Evolutionary conservation across 2,797 vertebrate genomes (phyloP).

Genomic region (Hybognathus amarus): DNA sequence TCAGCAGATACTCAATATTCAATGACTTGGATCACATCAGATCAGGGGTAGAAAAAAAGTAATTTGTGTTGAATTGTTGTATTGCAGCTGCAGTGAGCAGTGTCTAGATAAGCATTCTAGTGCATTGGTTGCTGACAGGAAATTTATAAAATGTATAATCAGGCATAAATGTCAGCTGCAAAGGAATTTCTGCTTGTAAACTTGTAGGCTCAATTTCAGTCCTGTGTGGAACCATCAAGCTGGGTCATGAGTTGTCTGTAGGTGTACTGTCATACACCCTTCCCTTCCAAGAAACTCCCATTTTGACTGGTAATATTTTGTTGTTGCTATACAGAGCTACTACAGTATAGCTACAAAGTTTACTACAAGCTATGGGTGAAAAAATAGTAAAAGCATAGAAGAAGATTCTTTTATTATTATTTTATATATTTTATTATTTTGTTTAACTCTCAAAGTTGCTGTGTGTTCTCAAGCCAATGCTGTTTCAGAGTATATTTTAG

Average conservation of each 20-base stretch:
- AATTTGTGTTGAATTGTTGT: not conserved
- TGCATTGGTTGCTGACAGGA: not conserved
- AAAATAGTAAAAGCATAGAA: not conserved
- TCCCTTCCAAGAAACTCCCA: not conserved
- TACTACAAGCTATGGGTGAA: not conserved
- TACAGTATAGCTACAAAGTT: not conserved
- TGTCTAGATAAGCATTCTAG: not conserved
- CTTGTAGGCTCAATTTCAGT: not conserved
- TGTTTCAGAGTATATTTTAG: constrained; percentile 7
- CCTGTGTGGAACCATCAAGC: not conserved
- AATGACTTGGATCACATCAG: not conserved
- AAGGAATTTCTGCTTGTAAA: constrained; percentile 26
- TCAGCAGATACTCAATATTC: not conserved
- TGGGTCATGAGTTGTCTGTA: constrained; percentile 1
- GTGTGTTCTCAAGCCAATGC: not conserved
- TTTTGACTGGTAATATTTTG: not conserved
- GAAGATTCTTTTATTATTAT: too few relatives aligned
- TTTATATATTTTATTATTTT: not conserved
- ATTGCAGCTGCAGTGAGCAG: not conserved
- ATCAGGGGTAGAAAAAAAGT: not conserved
- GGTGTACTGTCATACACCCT: not conserved
- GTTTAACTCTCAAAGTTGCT: not conserved
- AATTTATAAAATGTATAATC: not conserved
- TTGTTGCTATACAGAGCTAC: not conserved
- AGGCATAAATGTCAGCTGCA: not conserved